phyloP scores from a whole-genome alignment of 2,888 invertebrate genomes.

The Reticulitermes lucifugus region DNA sequence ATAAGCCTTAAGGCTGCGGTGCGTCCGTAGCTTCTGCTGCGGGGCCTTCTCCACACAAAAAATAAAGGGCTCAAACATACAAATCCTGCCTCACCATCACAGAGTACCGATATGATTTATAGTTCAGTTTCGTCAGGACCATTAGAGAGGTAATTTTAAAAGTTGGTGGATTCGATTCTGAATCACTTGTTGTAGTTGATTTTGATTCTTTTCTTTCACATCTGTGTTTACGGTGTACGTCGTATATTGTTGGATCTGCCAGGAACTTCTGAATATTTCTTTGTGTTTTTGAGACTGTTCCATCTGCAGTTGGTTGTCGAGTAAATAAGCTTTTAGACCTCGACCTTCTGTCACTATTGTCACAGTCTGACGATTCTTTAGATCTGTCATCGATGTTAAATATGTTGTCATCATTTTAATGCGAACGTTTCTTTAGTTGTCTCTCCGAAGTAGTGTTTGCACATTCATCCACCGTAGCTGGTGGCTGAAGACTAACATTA shows the following conservation, averaged over 20 bases:
- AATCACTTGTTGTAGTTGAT: neutral
- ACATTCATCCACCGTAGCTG: neutral
- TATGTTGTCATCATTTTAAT: neutral
- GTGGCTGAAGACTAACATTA: neutral
- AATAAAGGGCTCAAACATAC: too few relatives aligned
- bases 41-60: too few relatives aligned
- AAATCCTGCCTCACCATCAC: too few relatives aligned
- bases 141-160: neutral
- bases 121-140: conserved; percentile 18
- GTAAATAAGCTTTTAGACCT: too few relatives aligned
- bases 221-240: neutral
- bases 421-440: neutral
- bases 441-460: neutral
- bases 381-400: neutral
- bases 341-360: too few relatives aligned
- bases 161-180: neutral
- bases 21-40: too few relatives aligned
- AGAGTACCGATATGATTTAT: neutral
- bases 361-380: neutral
- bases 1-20: too few relatives aligned
- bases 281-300: too few relatives aligned
- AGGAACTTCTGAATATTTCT: too few relatives aligned
- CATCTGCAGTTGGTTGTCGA: neutral
- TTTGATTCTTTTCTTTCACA: neutral
- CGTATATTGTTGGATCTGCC: too few relatives aligned